These are phyloP conservation scores for Phycodurus eques DNA, from an alignment of 2,113 vertebrate genomes.

Conservation along the genomic window DNA sequence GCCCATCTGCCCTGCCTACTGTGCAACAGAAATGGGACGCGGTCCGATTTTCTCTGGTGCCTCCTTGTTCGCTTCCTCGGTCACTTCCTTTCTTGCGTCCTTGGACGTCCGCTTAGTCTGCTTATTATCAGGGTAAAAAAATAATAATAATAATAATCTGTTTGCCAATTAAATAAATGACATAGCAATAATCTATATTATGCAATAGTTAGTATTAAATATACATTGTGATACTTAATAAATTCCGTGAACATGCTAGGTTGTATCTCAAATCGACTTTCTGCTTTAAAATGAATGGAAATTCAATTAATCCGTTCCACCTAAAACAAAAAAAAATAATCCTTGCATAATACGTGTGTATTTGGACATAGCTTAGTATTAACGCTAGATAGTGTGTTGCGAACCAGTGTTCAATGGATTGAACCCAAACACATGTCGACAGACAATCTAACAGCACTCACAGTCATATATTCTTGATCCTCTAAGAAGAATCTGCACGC, in stretches of 20 bases:
- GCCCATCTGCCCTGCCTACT: slow-evolving; percentile 46
- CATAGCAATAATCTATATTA: neutral
- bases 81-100: slow-evolving; percentile 7
- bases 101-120: neutral
- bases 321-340: too few species aligned
- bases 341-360: too few species aligned
- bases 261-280: neutral
- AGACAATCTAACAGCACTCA: too few species aligned
- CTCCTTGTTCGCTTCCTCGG: slow-evolving; percentile 33
- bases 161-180: neutral
- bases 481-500: neutral
- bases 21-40: slow-evolving; percentile 63
- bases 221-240: neutral
- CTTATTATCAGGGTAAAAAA: neutral
- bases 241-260: neutral
- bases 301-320: too few species aligned
- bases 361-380: too few species aligned
- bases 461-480: too few species aligned
- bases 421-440: too few species aligned
- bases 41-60: slow-evolving; percentile 20
- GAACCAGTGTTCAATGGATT: too few species aligned
- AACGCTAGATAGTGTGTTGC: too few species aligned
- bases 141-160: too few species aligned
- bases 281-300: neutral
- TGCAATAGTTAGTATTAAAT: neutral